Base-by-base conservation (phyloP, 2,888 invertebrate species). In the Drosophila pseudotalamancana region DNA sequence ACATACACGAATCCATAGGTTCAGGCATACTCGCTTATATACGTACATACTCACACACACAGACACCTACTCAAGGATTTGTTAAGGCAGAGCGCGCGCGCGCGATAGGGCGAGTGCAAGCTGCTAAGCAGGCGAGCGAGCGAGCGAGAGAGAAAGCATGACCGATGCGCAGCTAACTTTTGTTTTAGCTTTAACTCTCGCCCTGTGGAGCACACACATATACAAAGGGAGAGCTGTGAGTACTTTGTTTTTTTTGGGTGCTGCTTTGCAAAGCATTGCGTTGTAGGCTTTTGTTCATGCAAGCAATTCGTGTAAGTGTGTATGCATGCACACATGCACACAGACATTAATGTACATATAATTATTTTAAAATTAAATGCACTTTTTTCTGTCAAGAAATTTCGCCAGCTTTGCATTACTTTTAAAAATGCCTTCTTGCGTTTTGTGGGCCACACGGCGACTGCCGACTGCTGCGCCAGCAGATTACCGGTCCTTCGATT, bases 111-210 rank as follows among this genome's bases (percentile, higher is more conserved):
- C 21, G 11, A 23, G 16, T 8, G 11, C n/a, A n/a, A n/a, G n/a
- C n/a, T n/a, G n/a, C n/a, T n/a, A n/a, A n/a, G n/a, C n/a, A n/a
- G 21, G 14, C 9, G 25, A 14, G 35, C 45, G 32, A 19, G 50
- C 32, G 46, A 56, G 23, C 6, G 48, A 11, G 25, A 54, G 23
- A n/a, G 35, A n/a, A 32, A 32, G 54, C 39, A 31, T 23, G 56
- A 25, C 40, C 42, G 59, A 37, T 83, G 78, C 73, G 76, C 84
- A 83, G 65, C 64, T 55, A 60, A 69, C 81, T 74, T 67, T 66
- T 69, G 66, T 66, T 63, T 60, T 51, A 72, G 72, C 59, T 67
- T 62, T 66, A 43, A 42, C 60, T 34, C 37, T 49, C 32, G 21
- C 59, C 31, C 6, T 43, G 16, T 16, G 16, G 11, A 42, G 16